A percentile compares a stretch with the other conserved stretches of the same genome.
Evolutionary conservation across 2,113 vertebrate genomes (phyloP).

Genomic region (Macroglossus sobrinus): DNA sequence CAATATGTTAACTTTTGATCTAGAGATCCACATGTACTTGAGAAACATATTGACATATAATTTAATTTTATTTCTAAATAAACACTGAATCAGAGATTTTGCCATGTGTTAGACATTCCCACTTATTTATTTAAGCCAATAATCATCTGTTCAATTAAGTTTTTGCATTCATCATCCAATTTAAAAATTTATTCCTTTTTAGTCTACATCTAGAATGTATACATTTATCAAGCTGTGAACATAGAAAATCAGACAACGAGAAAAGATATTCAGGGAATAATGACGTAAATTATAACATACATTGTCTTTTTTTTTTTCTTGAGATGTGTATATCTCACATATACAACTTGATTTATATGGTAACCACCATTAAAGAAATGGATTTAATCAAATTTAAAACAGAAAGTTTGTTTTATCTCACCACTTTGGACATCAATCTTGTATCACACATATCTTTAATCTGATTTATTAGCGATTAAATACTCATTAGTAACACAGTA

Average conservation of each 20-base stretch:
- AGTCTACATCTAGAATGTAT: slow-evolving; percentile 14
- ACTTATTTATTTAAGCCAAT: slow-evolving; percentile 54
- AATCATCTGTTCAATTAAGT: neutral
- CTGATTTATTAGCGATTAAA: neutral
- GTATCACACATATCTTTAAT: neutral
- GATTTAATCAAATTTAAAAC: neutral
- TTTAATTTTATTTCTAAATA: slow-evolving; percentile 60
- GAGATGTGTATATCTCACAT: neutral
- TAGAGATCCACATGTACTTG: slow-evolving; percentile 54
- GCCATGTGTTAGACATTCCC: slow-evolving; percentile 39
- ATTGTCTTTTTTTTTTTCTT: neutral
- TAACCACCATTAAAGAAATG: neutral
- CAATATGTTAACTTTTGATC: slow-evolving; percentile 15
- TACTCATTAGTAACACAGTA: neutral
- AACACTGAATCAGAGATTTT: slow-evolving; percentile 61
- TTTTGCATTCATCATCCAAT: neutral
- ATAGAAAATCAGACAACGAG: neutral
- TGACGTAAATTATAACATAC: neutral
- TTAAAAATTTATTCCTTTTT: slow-evolving; percentile 21
- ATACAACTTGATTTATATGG: neutral
- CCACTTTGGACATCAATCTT: neutral
- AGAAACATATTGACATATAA: slow-evolving; percentile 58
- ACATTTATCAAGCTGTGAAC: neutral
- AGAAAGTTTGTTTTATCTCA: neutral
- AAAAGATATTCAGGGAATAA: neutral